phyloP scores from a whole-genome alignment of 2,888 invertebrate species.

The Zele albiditarsus region DNA sequence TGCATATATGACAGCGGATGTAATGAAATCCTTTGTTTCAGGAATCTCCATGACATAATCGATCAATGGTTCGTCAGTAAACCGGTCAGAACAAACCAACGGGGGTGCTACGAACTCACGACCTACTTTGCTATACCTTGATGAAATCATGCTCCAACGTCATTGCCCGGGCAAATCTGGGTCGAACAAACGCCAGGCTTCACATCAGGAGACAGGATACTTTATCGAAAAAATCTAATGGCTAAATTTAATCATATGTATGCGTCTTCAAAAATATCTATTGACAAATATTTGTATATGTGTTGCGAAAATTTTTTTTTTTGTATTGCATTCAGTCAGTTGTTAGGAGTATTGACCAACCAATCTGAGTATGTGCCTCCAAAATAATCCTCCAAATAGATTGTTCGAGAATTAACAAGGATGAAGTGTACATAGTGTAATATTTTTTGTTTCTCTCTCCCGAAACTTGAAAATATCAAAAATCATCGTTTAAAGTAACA shows the following conservation, averaged over 20 bases:
- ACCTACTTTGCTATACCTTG: conserved; percentile 63
- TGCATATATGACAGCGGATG: not conserved
- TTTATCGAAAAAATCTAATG: conserved; percentile 67
- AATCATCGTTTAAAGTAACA: too few species aligned
- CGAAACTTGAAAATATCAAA: too few species aligned
- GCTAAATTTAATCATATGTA: conserved; percentile 7
- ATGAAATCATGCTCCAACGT: conserved; percentile 71
- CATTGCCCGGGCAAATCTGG: conserved; percentile 78
- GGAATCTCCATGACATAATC: conserved; percentile 14
- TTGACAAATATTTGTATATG: not conserved
- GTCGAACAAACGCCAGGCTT: conserved; percentile 79
- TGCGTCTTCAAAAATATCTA: not conserved
- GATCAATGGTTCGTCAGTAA: conserved; percentile 51
- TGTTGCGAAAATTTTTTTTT: not conserved
- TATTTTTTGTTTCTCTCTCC: too few species aligned
- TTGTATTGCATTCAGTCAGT: not conserved
- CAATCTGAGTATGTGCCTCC: too few species aligned
- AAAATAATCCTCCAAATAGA: too few species aligned
- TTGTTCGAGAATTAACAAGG: too few species aligned
- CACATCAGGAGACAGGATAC: conserved; percentile 74
- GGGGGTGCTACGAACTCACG: conserved; percentile 68
- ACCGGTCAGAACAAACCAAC: conserved; percentile 42
- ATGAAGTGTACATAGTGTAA: too few species aligned
- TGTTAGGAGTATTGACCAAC: not conserved
- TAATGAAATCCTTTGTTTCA: conserved; percentile 2